Percentiles rank a stretch among this genome's conserved stretches.
phyloP scores from a whole-genome alignment of 2,797 vertebrate species.

The Scleropages formosus region DNA sequence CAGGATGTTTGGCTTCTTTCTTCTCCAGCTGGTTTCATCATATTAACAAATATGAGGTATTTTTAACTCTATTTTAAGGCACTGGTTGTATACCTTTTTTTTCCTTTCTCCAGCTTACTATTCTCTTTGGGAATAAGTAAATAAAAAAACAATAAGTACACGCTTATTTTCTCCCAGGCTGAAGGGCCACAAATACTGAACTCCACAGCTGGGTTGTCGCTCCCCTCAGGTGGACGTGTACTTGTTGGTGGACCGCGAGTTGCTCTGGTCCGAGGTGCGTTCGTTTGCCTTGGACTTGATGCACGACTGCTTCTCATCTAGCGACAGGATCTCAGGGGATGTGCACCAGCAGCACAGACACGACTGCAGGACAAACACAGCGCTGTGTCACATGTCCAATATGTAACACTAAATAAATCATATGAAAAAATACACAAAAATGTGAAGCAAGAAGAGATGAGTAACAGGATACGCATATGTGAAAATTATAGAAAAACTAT shows the following conservation, averaged over 20 bases:
- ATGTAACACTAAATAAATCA: not conserved
- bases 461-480: not conserved
- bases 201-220: not conserved
- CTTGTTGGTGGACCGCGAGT: slow-evolving; percentile 87
- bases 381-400: not conserved
- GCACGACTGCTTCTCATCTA: slow-evolving; percentile 91
- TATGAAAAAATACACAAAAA: not conserved
- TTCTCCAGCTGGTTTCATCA: no score
- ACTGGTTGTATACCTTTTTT: no score
- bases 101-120: no score
- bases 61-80: no score
- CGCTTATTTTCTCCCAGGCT: not conserved
- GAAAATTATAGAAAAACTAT: not conserved
- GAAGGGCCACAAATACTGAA: not conserved
- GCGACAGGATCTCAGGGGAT: slow-evolving; percentile 80
- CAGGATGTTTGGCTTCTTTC: no score
- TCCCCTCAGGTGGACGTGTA: slow-evolving; percentile 76
- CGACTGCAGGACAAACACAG: slow-evolving; percentile 67
- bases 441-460: not conserved
- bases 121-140: no score
- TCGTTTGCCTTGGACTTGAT: slow-evolving; percentile 90
- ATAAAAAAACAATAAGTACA: not conserved
- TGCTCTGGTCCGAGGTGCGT: slow-evolving; percentile 82
- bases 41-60: no score
- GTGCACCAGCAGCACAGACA: slow-evolving; percentile 94